Base-by-base conservation (phyloP, 2,113 vertebrate species). In the Stegostoma tigrinum region DNA sequence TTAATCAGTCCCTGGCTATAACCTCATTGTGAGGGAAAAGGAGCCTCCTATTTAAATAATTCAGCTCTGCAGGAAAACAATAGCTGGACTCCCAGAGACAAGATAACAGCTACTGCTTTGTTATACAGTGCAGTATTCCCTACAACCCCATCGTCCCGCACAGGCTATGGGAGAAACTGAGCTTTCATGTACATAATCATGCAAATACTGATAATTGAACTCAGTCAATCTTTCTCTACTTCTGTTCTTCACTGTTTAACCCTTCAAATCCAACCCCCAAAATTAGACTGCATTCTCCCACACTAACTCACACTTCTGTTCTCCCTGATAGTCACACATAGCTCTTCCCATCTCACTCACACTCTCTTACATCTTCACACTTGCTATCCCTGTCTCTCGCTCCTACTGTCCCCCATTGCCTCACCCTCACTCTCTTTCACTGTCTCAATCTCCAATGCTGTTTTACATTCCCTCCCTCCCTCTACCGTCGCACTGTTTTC, bases 151-250 rank as follows among this genome's bases (percentile, higher is more conserved):
- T 12, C 12, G 55, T 61, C 7, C 55, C 55, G 7, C 0, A 15
- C 15, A 38, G 78, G n/a, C 15, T 2, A 7, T 8, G 34, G 34
- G 2, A 80, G 14, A 80, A 15, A 38, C 14, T 14, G 0, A 4
- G n/a, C 0, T 0, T 42, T 23, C 17, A 42, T 12, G 23, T 19
- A 83, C 1, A 0, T 8, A 0, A 83, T 17, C 1, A 5, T 23
- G 17, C 0, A 42, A 42, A 21, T 45, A 2, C 80, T 23, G 15
- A 10, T n/a, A 30, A 72, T 7, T 0, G 5, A 30, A 17, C n/a
- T 83, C 78, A 17, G 8, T 15, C 15, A n/a, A 17, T 14, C 83
- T 48, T 48, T 12, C 42, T 45, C 21, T 23, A 19, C 19, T 27
- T 24, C 83, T 24, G 42, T 27, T 21, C 24, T 24, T 27, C 83